Evolutionary conservation across 2,797 vertebrate species (phyloP).

Genomic region (Naso thynnoides): DNA sequence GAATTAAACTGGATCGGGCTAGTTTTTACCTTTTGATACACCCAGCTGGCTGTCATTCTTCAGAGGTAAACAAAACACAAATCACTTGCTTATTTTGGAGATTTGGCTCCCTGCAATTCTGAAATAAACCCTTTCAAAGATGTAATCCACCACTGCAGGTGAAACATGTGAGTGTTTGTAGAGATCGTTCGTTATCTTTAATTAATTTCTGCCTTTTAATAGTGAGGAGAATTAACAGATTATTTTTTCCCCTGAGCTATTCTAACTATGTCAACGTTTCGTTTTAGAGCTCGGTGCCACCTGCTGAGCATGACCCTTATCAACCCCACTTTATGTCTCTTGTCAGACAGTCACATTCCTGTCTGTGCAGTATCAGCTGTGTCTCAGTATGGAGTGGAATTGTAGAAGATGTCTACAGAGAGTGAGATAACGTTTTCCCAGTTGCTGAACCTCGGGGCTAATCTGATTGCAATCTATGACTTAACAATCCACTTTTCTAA

Average conservation of each 20-base stretch:
- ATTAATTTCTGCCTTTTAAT: not conserved
- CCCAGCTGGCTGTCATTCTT: conserved; percentile 18
- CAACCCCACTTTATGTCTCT: conserved; percentile 18
- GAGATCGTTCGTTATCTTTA: not conserved
- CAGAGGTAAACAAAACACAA: conserved; percentile 24
- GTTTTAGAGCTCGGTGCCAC: conserved; percentile 22
- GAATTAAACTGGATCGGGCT: conserved; percentile 27
- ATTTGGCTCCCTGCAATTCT: conserved; percentile 1
- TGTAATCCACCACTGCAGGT: not conserved
- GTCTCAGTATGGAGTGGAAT: conserved; percentile 19
- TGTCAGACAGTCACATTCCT: conserved; percentile 14
- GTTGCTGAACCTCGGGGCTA: not conserved
- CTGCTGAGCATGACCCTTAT: conserved; percentile 28
- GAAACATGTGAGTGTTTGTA: not conserved
- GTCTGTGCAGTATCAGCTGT: conserved; percentile 11
- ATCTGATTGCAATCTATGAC: not conserved
- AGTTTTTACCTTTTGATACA: conserved; percentile 8
- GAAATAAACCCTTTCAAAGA: conserved; percentile 1
- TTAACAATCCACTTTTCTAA: conserved; percentile 14
- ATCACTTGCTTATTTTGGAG: conserved; percentile 13
- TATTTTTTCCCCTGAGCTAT: not conserved
- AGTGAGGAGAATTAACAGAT: not conserved
- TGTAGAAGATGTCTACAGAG: conserved; percentile 2
- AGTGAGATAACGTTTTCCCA: conserved; percentile 22
- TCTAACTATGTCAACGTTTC: not conserved